Base-by-base conservation (phyloP, 1,140 invertebrate species). In the Cotesia typhae region DNA sequence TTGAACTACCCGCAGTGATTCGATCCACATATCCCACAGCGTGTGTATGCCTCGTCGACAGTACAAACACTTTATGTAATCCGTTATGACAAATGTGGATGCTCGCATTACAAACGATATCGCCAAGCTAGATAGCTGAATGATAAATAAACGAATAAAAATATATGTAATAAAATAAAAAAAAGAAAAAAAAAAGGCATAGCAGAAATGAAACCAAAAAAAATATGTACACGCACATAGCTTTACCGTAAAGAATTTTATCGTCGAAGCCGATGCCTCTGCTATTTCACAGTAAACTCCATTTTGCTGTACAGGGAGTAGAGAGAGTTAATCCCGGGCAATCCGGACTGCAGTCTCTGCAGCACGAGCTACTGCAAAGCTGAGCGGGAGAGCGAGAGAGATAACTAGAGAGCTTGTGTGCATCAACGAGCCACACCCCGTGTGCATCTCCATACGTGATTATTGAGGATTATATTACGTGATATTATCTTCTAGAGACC, bases 291-390 rank as follows among this genome's bases (percentile, higher is more conserved):
- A 37, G 14, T 65, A 65, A 65, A 65, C 63, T 65, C 63, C 38
- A 65, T 65, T 36, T 65, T 37, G 63, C 63, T 65, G 10, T 47
- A 47, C 41, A 47, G 41, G 41, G 41, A 47, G 28, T 28, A 28
- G 28, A 28, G 59, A 65, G 63, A 65, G 36, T 65, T 65, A 65
- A 65, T 65, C 63, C 63, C 36, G 63, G 36, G 37, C 63, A 65
- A 65, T 65, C 63, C 63, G 35, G 35, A 36, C n/a, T 65, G 63
- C 35, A 65, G 37, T 41, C 63, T 65, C 63, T 65, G 63, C 63
- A 41, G 63, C 63, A 65, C 63, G 63, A 65, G 63, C 63, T 65
- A 65, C 63, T 65, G 63, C 63, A 65, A 7, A n/a, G 63, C 60
- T 37, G 41, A 47, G 28, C 28, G 28, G 28, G 41, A 47, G 41